Conservation (phyloP, 2,113 vertebrate species). For the Andinoacara biseriatus region DNA sequence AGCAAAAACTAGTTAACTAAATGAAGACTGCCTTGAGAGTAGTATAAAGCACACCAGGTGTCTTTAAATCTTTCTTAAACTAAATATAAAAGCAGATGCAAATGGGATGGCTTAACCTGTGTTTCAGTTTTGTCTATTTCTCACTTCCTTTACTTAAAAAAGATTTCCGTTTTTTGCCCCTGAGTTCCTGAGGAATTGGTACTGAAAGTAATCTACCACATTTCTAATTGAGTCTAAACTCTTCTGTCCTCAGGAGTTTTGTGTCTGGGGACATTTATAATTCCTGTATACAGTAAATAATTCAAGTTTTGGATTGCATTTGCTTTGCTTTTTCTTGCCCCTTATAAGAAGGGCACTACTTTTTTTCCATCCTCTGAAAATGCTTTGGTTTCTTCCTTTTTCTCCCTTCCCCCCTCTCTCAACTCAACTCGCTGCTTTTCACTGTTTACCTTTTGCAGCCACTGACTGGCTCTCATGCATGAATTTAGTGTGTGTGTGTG, state of each 20-base stretch:
- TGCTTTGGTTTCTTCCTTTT: conserved; percentile 3
- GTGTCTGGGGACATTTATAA: not conserved
- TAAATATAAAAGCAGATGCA: not conserved
- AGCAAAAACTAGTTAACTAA: not conserved
- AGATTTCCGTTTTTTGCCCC: not conserved
- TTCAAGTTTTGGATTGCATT: not conserved
- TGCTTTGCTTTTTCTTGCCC: not conserved
- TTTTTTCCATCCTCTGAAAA: conserved; percentile 10
- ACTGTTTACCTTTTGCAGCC: conserved; percentile 41
- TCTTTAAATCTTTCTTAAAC: not conserved
- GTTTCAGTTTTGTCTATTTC: not conserved
- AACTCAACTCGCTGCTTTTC: conserved; percentile 9
- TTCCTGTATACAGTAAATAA: not conserved
- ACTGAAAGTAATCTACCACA: not conserved
- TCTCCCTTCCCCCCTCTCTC: conserved; percentile 39
- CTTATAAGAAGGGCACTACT: conserved; percentile 3
- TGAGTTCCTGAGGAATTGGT: not conserved
- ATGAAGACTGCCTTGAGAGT: not conserved
- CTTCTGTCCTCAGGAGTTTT: not conserved
- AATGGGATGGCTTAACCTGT: not conserved
- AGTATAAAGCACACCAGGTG: not conserved
- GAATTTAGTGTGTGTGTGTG: not conserved
- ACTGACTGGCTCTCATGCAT: not conserved
- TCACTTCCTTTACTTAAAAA: not conserved
- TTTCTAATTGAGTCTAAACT: not conserved